Evolutionary conservation across 1,140 invertebrate species (phyloP).

Genomic region (Bactericera cockerelli): DNA sequence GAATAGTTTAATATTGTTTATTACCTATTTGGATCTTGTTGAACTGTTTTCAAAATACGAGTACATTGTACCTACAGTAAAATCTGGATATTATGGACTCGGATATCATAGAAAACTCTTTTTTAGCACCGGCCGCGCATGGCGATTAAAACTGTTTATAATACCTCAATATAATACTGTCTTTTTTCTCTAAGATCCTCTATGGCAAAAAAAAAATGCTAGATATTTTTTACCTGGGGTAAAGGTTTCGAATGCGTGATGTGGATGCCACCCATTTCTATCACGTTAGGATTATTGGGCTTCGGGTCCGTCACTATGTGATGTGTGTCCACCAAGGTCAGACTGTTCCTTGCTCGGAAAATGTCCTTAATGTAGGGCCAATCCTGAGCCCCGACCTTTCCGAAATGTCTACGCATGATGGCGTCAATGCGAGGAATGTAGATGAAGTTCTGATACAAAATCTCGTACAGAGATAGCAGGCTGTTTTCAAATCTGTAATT

Average conservation of each 20-base stretch:
- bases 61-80: too few species aligned
- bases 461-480: background rate
- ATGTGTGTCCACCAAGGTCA: slow-evolving; percentile 48
- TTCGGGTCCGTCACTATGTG: slow-evolving; percentile 39
- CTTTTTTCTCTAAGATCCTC: too few species aligned
- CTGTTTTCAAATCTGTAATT: too few species aligned
- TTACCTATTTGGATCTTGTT: too few species aligned
- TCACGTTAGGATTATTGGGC: slow-evolving; percentile 40
- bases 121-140: too few species aligned
- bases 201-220: too few species aligned
- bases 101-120: too few species aligned
- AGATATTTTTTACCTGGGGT: slow-evolving; percentile 37
- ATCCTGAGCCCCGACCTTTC: slow-evolving; percentile 18
- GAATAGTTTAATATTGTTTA: too few species aligned
- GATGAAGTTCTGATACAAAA: slow-evolving; percentile 6
- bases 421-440: background rate
- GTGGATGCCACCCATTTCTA: slow-evolving; percentile 51
- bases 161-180: too few species aligned
- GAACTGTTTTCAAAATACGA: too few species aligned
- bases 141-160: too few species aligned
- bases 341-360: slow-evolving; percentile 38
- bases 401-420: slow-evolving; percentile 10
- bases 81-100: too few species aligned
- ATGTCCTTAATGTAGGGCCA: slow-evolving; percentile 34
- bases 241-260: slow-evolving; percentile 37